Evolutionary conservation across 2,113 vertebrate genomes (phyloP).

Genomic region (Chinchilla lanigera): DNA sequence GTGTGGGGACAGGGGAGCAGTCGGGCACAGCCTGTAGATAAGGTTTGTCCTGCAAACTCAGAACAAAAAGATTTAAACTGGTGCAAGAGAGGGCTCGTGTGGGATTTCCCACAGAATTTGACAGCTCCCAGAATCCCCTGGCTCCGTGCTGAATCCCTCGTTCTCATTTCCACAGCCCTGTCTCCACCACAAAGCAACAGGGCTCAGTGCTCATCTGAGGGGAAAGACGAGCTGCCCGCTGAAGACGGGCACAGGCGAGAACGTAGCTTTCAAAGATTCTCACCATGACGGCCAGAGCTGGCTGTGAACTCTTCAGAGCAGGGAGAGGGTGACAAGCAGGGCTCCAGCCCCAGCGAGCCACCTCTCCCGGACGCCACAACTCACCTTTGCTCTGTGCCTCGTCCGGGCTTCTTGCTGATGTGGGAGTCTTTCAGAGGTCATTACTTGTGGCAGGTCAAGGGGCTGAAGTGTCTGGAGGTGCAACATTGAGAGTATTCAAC

Average conservation of each 20-base stretch:
- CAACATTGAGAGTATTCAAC: constrained; percentile 79
- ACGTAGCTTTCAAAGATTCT: background rate
- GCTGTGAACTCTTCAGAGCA: constrained; percentile 18
- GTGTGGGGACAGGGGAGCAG: too few relatives aligned
- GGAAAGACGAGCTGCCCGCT: background rate
- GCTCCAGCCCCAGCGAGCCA: too few relatives aligned
- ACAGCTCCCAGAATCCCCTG: background rate
- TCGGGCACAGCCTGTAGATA: background rate
- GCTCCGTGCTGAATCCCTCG: background rate
- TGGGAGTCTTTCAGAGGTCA: constrained; percentile 64
- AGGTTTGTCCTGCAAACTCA: background rate
- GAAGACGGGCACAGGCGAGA: background rate
- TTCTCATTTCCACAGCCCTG: background rate
- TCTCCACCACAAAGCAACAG: background rate
- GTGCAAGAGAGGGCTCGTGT: background rate
- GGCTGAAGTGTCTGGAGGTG: constrained; percentile 87
- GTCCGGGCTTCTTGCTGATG: constrained; percentile 52
- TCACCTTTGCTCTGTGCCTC: constrained; percentile 80
- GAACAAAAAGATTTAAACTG: background rate
- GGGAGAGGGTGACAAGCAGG: background rate
- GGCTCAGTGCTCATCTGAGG: background rate
- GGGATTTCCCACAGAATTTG: background rate
- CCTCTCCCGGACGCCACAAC: accelerated
- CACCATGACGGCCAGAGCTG: background rate
- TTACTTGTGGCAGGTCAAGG: constrained; percentile 35